Conservation (phyloP, 2,113 vertebrate species). For the Lepisosteus osseus region DNA sequence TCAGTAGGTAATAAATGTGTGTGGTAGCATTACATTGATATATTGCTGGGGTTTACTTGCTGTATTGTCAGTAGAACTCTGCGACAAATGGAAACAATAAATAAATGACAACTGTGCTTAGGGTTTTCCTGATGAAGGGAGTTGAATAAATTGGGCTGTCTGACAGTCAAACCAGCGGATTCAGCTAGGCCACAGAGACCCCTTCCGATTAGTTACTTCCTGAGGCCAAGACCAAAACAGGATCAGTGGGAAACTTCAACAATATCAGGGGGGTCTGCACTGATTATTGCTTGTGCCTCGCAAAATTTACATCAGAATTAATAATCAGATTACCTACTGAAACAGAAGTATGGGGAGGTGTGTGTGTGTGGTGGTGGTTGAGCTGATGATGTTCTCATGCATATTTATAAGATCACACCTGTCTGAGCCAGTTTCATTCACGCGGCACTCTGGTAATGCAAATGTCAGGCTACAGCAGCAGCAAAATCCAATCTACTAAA, state of each 20-base stretch:
- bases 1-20: too few relatives aligned
- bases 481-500: neutral
- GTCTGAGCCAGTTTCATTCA: neutral
- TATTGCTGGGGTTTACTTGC: neutral
- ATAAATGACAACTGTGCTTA: neutral
- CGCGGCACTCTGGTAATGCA: conserved; percentile 4
- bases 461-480: conserved; percentile 1
- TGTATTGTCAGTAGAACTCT: neutral
- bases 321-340: neutral
- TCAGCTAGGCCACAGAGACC: neutral
- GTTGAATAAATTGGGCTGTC: neutral
- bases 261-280: neutral
- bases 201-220: neutral
- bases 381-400: conserved; percentile 1
- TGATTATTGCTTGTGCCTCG: neutral
- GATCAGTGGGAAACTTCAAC: neutral
- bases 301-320: neutral
- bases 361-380: conserved; percentile 3
- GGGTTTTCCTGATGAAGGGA: neutral
- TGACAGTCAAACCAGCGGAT: neutral
- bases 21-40: too few relatives aligned
- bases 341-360: neutral
- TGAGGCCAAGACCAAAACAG: too few relatives aligned
- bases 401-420: conserved; percentile 14
- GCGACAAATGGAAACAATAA: neutral